These are phyloP conservation scores for Heliothis virescens DNA, from an alignment of 1,140 invertebrate genomes.

Conservation along the genomic window DNA sequence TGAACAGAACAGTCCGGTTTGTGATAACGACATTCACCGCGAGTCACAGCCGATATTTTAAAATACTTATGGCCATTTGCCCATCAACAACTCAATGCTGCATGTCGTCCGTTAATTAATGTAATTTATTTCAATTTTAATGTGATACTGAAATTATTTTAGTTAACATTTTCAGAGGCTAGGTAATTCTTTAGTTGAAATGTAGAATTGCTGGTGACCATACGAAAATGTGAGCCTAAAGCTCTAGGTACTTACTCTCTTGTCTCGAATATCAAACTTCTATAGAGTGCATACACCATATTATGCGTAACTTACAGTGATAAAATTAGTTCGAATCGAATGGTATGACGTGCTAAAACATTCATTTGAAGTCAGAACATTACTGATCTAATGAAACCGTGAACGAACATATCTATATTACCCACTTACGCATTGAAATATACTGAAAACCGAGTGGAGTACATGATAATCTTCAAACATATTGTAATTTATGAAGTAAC, in stretches of 20 bases:
- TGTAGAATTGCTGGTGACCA: background rate
- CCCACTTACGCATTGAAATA: no score
- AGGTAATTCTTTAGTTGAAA: conserved; percentile 18
- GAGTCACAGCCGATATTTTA: conserved; percentile 37
- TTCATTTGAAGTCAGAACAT: background rate
- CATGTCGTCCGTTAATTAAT: conserved; percentile 35
- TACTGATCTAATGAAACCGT: background rate
- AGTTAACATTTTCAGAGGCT: background rate
- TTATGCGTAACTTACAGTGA: no score
- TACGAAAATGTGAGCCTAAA: background rate
- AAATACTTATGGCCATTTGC: conserved; percentile 35
- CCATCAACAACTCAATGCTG: conserved; percentile 37
- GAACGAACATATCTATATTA: no score
- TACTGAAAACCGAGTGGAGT: no score
- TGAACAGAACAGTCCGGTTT: background rate
- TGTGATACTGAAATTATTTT: conserved; percentile 4
- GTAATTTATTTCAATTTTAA: conserved; percentile 41
- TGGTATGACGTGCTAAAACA: no score
- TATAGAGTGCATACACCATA: background rate
- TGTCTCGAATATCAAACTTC: no score
- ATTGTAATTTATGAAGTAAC: no score
- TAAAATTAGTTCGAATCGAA: no score
- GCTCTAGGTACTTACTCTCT: no score
- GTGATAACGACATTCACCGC: conserved; percentile 9
- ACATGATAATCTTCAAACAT: no score